Evolutionary conservation across 2,888 invertebrate species (phyloP).

Genomic region (Petrolisthes manimaculis): DNA sequence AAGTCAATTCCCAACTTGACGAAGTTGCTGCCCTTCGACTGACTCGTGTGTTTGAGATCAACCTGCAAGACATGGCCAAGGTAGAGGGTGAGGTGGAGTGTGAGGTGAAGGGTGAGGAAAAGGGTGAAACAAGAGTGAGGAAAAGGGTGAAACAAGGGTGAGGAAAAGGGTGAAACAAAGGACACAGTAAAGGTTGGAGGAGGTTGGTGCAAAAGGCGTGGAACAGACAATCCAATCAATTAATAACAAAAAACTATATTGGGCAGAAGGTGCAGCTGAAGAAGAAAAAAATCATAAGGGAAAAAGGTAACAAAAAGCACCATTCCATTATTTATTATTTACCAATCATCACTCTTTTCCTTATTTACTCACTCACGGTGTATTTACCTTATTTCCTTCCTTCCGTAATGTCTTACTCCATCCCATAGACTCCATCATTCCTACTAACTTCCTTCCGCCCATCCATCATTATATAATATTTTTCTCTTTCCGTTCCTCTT

Average conservation of each 20-base stretch:
- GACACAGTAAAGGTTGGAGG: background rate
- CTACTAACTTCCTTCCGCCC: background rate
- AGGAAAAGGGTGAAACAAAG: background rate
- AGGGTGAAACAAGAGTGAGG: background rate
- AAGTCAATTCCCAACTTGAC: conserved; percentile 92
- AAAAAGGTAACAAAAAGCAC: background rate
- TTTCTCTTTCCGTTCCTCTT: background rate
- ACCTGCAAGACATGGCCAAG: conserved; percentile 74
- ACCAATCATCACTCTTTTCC: background rate
- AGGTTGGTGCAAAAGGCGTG: background rate
- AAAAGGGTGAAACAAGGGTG: background rate
- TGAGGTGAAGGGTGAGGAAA: background rate
- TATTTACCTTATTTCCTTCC: background rate
- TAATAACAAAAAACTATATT: background rate
- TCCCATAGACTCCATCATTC: background rate
- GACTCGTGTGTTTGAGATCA: conserved; percentile 88
- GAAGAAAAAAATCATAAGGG: background rate
- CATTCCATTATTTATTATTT: background rate
- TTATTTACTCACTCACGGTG: background rate
- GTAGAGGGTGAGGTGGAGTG: background rate
- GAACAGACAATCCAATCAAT: background rate
- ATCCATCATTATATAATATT: background rate
- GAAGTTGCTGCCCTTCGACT: conserved; percentile 85
- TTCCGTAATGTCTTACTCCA: background rate
- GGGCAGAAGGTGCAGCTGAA: background rate